Evolutionary conservation across 2,888 invertebrate genomes (phyloP).

Genomic region (Cheilosia urbana): DNA sequence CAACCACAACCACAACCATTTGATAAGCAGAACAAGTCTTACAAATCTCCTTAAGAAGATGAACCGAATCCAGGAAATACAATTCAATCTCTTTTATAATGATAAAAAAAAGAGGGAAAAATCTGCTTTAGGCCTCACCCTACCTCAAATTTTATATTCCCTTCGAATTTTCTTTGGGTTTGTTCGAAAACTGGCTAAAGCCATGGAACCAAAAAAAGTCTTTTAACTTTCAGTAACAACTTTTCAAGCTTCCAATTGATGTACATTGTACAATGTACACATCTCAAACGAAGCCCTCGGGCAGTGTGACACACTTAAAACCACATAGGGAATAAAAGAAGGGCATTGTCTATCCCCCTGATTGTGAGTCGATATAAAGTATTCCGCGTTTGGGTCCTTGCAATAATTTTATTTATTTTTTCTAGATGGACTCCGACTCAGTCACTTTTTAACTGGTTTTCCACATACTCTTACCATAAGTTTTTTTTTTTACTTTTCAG

Average conservation of each 20-base stretch:
- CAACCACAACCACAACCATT: not conserved
- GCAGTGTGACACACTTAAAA: no score
- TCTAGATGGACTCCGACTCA: not conserved
- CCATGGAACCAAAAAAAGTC: not conserved
- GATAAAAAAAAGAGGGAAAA: not conserved
- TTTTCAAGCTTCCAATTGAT: no score
- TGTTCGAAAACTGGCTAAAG: not conserved
- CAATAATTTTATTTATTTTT: no score
- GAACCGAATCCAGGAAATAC: conserved; percentile 23
- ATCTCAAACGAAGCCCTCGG: no score
- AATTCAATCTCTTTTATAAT: conserved; percentile 35
- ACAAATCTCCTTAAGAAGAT: conserved; percentile 29
- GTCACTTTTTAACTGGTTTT: conserved; percentile 15
- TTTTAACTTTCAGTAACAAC: no score
- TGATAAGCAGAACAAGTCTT: not conserved
- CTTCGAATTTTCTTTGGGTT: not conserved
- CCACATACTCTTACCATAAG: not conserved
- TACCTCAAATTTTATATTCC: not conserved
- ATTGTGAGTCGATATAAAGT: no score
- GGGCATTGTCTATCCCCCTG: no score
- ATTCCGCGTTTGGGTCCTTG: no score
- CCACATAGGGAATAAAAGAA: no score
- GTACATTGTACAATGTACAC: no score
- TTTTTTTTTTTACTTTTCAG: conserved; percentile 36
- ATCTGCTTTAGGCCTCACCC: not conserved